Evolutionary conservation across 2,113 vertebrate species (phyloP).

Genomic region (Vidua macroura): DNA sequence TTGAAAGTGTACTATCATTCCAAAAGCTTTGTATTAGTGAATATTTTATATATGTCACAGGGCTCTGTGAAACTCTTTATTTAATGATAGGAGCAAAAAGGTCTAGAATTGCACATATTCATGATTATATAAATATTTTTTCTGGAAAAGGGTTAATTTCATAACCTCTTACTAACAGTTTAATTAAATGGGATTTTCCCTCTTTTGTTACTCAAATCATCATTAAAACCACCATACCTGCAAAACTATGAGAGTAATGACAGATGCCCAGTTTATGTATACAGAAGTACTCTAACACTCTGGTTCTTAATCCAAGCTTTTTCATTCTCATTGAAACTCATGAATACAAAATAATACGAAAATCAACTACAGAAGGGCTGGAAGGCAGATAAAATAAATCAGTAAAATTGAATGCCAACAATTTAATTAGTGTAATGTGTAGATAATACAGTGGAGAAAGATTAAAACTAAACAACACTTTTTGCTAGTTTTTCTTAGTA

Average conservation of each 20-base stretch:
- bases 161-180: neutral
- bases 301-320: neutral
- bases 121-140: neutral
- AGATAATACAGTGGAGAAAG: neutral
- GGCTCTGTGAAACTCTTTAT: neutral
- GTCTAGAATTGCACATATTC: neutral
- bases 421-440: neutral
- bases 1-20: neutral
- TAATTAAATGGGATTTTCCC: neutral
- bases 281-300: neutral
- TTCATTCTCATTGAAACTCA: neutral
- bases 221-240: neutral
- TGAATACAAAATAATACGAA: constrained; percentile 5
- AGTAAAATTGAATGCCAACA: neutral
- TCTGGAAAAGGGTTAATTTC: neutral
- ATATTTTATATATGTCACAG: neutral
- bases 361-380: neutral
- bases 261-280: neutral
- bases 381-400: constrained; percentile 8
- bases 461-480: neutral
- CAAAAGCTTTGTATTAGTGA: neutral
- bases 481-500: neutral
- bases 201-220: neutral
- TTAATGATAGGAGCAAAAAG: neutral
- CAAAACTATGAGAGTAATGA: neutral